These are phyloP conservation scores for Dryococelus australis DNA, from an alignment of 2,888 invertebrate genomes.

Conservation along the genomic window DNA sequence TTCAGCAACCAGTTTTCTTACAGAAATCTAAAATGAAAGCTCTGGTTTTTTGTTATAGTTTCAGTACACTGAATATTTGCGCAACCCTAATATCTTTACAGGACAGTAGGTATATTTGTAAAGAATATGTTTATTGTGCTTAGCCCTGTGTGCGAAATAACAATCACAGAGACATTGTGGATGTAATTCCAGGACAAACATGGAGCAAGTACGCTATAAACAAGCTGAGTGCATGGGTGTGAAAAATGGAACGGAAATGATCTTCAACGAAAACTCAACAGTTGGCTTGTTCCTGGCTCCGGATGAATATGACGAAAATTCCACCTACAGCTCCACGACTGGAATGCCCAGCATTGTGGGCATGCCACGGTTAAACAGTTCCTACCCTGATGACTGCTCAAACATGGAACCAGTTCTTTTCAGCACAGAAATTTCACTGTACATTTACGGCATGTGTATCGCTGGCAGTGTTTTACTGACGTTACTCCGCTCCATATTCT, in stretches of 20 bases:
- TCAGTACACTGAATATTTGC: too few relatives aligned
- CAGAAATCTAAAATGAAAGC: too few relatives aligned
- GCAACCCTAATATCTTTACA: neutral
- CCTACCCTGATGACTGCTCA: neutral
- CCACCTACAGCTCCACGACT: neutral
- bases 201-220: neutral
- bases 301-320: neutral
- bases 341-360: neutral
- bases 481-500: constrained; percentile 71
- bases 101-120: neutral
- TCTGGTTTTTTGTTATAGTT: too few relatives aligned
- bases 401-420: neutral
- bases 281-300: neutral
- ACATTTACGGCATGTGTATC: constrained; percentile 68
- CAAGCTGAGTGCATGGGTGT: neutral
- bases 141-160: too few relatives aligned
- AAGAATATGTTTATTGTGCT: neutral
- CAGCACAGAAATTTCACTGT: constrained; percentile 44
- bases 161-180: neutral
- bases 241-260: neutral
- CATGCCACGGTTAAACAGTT: neutral
- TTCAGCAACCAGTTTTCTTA: too few relatives aligned
- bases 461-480: constrained; percentile 67
- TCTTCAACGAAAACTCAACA: neutral
- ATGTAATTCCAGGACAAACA: neutral